These are phyloP conservation scores for Helostoma temminkii DNA, from an alignment of 2,797 vertebrate species.

Conservation along the genomic window DNA sequence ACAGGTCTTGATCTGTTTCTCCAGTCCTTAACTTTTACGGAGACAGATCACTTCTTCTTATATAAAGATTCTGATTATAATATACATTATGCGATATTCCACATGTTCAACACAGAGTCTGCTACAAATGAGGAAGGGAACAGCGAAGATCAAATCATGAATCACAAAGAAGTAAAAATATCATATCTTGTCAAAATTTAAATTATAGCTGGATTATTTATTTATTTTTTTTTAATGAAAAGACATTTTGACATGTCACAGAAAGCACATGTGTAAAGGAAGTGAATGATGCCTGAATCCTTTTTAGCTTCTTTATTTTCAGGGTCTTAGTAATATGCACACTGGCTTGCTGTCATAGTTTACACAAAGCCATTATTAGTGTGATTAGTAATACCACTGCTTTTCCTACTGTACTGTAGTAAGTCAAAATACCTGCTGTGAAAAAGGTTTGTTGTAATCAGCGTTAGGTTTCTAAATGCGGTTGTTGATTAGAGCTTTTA, in stretches of 20 bases:
- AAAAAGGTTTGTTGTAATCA: neutral
- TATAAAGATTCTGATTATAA: too few relatives aligned
- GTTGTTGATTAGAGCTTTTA: neutral
- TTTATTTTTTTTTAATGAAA: neutral
- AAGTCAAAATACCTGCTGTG: neutral
- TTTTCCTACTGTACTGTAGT: neutral
- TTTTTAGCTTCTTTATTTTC: neutral
- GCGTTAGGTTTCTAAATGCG: neutral
- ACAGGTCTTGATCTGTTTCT: too few relatives aligned
- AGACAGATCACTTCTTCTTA: too few relatives aligned
- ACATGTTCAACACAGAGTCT: too few relatives aligned
- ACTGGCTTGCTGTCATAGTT: neutral
- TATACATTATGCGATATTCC: too few relatives aligned
- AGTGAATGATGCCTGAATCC: slow-evolving; percentile 4
- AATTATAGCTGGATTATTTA: neutral
- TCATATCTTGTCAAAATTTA: neutral
- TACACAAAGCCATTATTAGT: neutral
- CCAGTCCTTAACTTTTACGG: too few relatives aligned
- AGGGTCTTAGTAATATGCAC: neutral
- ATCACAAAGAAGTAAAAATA: neutral
- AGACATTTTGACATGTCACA: slow-evolving; percentile 5
- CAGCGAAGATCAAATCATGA: neutral
- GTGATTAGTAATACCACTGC: neutral
- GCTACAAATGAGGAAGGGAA: neutral
- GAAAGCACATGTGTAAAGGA: neutral